Evolutionary conservation across 2,888 invertebrate species (phyloP), one percentile per base, ranked within the genome.

Genomic region (Dryocosmus kuriphilus): DNA sequence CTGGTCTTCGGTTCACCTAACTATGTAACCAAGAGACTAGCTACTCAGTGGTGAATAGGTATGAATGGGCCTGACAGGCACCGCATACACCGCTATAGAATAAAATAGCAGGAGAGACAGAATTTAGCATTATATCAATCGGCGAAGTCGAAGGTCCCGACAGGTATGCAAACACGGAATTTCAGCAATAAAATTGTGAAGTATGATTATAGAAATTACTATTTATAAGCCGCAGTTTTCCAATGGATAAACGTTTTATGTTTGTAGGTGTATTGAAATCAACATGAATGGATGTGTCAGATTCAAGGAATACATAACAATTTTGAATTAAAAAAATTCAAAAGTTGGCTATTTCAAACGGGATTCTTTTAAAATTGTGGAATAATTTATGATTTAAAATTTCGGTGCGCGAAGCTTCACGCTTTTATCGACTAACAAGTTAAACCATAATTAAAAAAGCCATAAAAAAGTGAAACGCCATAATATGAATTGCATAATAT

Each of bases 91-190:
- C 30, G 30, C 55, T n/a, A 71, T n/a, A 46, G 46, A 38, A 67
- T 30, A 27, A 22, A 32, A 71, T 71, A 71, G 41, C 24, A 22
- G 24, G n/a, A 41, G 41, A 27, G 41, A n/a, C 30, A 55, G 30
- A 71, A 71, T 46, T 51, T 55, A 71, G 51, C 71, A 71, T 51
- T 32, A 71, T 71, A 71, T 71, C 51, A 71, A 71, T 71, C 71
- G 30, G n/a, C 14, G 6, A 51, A 71, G 51, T 51, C 71, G 55
- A 71, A 71, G 71, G 71, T 71, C 51, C 2, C 51, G 51, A 22
- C 51, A 71, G 67, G 67, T 71, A 71, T 3, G 55, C 51, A 51
- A 51, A 71, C 51, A 55, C 8, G n/a, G 71, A 71, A 71, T 71
- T n/a, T 14, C 71, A 55, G 51, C 30, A 71, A 71, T 71, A 71